These are phyloP conservation scores for Amblyjoppa fuscipennis DNA, from an alignment of 2,888 invertebrate species.

Conservation along the genomic window DNA sequence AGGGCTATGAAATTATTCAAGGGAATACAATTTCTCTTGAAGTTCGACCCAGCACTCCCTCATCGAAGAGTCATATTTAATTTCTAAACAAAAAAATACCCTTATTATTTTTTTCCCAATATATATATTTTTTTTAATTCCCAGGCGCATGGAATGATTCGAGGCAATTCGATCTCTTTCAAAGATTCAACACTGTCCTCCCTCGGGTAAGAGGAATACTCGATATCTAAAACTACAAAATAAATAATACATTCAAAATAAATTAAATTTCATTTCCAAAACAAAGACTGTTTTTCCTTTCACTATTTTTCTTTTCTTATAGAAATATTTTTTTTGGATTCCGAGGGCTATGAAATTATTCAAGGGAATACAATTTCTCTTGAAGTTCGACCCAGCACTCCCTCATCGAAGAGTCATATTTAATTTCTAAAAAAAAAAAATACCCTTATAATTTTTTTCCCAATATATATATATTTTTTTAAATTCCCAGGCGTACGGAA, in stretches of 20 bases:
- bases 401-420: no score
- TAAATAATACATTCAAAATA: constrained; percentile 3
- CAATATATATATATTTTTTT: not conserved
- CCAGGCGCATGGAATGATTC: no score
- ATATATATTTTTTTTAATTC: not conserved
- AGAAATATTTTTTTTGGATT: not conserved
- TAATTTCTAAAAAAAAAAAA: no score
- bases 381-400: not conserved
- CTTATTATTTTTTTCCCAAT: not conserved
- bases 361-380: not conserved
- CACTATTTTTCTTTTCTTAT: not conserved
- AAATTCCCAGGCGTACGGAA: no score
- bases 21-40: not conserved
- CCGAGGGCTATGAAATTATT: not conserved
- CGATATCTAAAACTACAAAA: not conserved
- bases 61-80: no score
- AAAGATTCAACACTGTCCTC: no score
- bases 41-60: not conserved
- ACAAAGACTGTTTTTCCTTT: not conserved
- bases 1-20: not conserved
- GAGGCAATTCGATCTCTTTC: no score
- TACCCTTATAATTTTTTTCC: not conserved
- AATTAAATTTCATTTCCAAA: not conserved
- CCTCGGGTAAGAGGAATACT: no score
- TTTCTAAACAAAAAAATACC: no score